A percentile compares a stretch with the other conserved stretches of the same genome.
These are phyloP conservation scores for Lerista edwardsae DNA, from an alignment of 2,797 vertebrate genomes.

Conservation along the genomic window DNA sequence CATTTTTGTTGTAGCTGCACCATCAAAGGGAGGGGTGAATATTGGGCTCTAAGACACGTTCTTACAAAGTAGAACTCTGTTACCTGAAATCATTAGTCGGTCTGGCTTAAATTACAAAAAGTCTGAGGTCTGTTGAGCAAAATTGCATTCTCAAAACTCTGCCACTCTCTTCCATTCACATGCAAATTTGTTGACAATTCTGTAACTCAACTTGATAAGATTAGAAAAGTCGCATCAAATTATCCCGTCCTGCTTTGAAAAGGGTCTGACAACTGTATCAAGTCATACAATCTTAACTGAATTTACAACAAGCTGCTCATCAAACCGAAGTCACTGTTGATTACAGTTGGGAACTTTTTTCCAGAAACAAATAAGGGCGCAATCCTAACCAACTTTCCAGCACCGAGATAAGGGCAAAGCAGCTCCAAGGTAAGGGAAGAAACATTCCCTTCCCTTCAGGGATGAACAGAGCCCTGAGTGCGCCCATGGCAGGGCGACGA, in stretches of 20 bases:
- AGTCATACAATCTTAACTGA: conserved; percentile 24
- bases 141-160: conserved; percentile 20
- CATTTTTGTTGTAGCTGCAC: too few species aligned
- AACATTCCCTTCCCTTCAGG: too few species aligned
- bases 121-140: neutral
- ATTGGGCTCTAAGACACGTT: too few species aligned
- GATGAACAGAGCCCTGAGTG: too few species aligned
- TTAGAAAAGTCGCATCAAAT: neutral
- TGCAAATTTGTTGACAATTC: conserved; percentile 2
- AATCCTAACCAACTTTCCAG: too few species aligned
- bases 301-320: neutral
- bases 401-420: too few species aligned
- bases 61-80: too few species aligned
- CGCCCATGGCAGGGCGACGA: too few species aligned
- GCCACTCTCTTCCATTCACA: neutral
- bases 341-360: neutral
- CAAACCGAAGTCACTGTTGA: conserved; percentile 12
- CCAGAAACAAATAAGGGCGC: conserved; percentile 19
- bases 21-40: too few species aligned
- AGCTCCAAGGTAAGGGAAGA: too few species aligned
- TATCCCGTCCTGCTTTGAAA: neutral
- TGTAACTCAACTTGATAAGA: neutral
- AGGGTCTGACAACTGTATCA: neutral
- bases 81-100: neutral
- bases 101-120: neutral